phyloP scores from a whole-genome alignment of 2,888 invertebrate species.

The Achlya flavicornis region DNA sequence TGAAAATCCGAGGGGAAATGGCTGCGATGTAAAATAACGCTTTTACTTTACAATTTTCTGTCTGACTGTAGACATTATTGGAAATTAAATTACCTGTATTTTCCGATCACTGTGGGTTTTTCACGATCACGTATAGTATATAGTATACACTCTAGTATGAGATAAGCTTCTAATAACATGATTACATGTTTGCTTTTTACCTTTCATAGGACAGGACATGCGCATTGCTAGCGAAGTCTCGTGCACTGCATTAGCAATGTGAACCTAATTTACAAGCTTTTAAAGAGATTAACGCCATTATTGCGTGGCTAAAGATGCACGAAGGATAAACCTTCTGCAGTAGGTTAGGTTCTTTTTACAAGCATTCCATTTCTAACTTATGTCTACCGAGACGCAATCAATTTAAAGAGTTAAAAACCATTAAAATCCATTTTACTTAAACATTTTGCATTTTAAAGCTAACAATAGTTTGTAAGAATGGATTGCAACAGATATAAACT shows the following conservation, averaged over 20 bases:
- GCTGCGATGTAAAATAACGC: neutral
- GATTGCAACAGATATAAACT: neutral
- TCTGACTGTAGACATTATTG: neutral
- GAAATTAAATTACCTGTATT: neutral
- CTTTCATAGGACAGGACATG: too few relatives aligned
- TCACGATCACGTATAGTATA: neutral
- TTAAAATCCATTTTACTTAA: neutral
- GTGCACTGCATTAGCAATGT: too few relatives aligned
- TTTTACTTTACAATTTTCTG: conserved; percentile 3
- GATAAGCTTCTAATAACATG: neutral
- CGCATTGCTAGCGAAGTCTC: too few relatives aligned
- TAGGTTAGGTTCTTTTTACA: neutral
- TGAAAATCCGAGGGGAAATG: conserved; percentile 19
- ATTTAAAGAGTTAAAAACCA: neutral
- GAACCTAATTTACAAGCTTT: too few relatives aligned
- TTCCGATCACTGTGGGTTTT: neutral
- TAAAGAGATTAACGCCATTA: neutral
- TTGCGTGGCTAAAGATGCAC: neutral
- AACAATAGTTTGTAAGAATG: neutral
- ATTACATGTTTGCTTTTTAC: too few relatives aligned
- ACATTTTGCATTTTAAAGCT: neutral
- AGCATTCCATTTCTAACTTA: too few relatives aligned
- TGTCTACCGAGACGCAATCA: too few relatives aligned
- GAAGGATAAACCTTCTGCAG: neutral
- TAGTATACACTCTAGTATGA: neutral